Conservation (phyloP, 2,113 vertebrate species). For the Rostratula benghalensis region DNA sequence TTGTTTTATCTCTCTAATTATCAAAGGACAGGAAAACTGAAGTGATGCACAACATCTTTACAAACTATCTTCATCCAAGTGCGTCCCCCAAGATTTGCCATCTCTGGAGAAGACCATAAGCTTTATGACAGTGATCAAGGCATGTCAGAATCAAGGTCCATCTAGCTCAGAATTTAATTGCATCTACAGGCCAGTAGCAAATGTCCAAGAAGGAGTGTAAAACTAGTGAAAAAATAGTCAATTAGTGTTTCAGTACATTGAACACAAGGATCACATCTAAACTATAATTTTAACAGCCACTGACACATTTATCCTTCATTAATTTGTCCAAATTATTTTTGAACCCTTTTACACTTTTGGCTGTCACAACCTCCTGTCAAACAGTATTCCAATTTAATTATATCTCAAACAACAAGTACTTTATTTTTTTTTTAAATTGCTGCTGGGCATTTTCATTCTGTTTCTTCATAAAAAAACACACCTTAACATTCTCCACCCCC, state of each 20-base stretch:
- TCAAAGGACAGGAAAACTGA: not conserved
- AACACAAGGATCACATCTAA: not conserved
- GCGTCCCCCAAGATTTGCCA: not conserved
- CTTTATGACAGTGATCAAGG: not conserved
- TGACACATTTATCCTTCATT: not conserved
- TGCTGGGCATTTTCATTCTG: not conserved
- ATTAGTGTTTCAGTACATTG: not conserved
- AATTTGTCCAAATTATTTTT: not conserved
- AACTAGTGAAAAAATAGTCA: not conserved
- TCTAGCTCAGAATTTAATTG: not conserved
- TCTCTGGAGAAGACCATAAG: not conserved
- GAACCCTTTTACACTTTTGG: not conserved
- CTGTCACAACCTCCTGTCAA: not conserved
- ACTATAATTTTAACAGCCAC: not conserved
- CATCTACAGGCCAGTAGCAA: not conserved
- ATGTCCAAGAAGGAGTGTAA: not conserved
- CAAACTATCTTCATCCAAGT: not conserved
- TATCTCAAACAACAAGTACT: fast-evolving
- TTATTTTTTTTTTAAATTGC: not conserved
- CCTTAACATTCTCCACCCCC: fast-evolving
- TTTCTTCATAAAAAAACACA: not conserved
- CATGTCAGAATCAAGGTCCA: not conserved
- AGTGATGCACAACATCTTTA: not conserved
- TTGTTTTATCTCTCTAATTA: not conserved
- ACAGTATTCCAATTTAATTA: not conserved